Base-by-base conservation (phyloP, 2,113 vertebrate species). In the Heptranchias perlo region DNA sequence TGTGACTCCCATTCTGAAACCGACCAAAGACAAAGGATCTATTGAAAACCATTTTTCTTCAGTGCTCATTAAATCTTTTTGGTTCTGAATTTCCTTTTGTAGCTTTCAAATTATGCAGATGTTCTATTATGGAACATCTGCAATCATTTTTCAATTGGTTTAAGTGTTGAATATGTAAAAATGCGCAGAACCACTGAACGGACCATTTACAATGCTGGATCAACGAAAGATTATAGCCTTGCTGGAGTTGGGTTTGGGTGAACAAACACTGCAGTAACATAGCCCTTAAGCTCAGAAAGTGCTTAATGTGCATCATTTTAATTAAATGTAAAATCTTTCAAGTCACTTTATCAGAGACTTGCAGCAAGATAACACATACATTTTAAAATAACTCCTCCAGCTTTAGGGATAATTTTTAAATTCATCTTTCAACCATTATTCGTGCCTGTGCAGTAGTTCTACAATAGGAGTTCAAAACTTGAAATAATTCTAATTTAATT, bases 401-500 rank as follows among this genome's bases (percentile, higher is more conserved):
- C 47, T 54, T 52, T 31, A 11, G 7, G 25, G 87, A 35, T 54
- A 54, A 91, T 35, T 58, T 91, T 58, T 4, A 91, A 91, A 91
- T 91, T 54, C n/a, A 91, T 58, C 87, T 91, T 58, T 21, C 78
- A 14, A 4, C 28, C 52, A 91, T 58, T 54, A 35, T 5, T 11
- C 3, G 1, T 87, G 84, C 7, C 25, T 87, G 23, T 44, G 23
- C 89, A n/a, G 58, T 47, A 35, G 89, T 61, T 92, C 31, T 61
- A 16, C 89, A 92, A 62, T 93, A 11, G 92, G 39, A 65, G 39
- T 44, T 94, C 92, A 65, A n/a, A 94, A 25, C 92, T 67, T 64
- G 61, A 94, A 94, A 64, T 67, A 65, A 28, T 64, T 94, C 92
- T 94, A 94, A 65, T 94, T 47, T 44, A 94, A 94, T 94, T 94